phyloP scores from a whole-genome alignment of 30 jellyfish, hydroid and myxozoan species.

The Morbakka virulenta region DNA sequence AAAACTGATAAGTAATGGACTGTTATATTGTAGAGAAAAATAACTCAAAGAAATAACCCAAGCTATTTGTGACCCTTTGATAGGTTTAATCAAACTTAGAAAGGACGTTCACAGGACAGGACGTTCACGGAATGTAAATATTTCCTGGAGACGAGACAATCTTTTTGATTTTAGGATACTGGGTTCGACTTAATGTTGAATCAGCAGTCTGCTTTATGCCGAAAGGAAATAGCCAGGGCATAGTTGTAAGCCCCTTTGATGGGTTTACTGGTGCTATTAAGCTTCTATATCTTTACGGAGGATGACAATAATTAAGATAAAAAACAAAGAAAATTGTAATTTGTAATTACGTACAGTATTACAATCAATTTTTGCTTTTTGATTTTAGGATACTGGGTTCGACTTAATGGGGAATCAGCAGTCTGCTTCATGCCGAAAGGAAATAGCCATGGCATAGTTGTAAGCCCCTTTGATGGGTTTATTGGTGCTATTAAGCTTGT shows the following conservation, averaged over 20 bases:
- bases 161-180: conserved; percentile 51
- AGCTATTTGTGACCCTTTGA: too few relatives aligned
- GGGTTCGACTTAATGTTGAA: conserved; percentile 54
- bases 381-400: conserved; percentile 69
- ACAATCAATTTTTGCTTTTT: too few relatives aligned
- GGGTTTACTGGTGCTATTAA: conserved; percentile 66
- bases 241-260: conserved; percentile 41
- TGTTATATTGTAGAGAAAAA: too few relatives aligned
- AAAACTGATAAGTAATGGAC: too few relatives aligned
- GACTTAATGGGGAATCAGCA: conserved; percentile 40
- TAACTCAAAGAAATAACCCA: too few relatives aligned
- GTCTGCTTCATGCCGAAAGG: conserved; percentile 44
- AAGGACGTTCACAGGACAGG: too few relatives aligned
- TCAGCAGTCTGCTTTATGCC: conserved; percentile 49
- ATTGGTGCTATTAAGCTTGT: conserved; percentile 60
- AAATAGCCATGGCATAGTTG: conserved; percentile 52
- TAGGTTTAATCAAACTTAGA: too few relatives aligned
- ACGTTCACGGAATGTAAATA: too few relatives aligned
- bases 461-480: conserved; percentile 59
- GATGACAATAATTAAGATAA: too few relatives aligned
- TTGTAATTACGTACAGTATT: too few relatives aligned
- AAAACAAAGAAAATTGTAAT: too few relatives aligned
- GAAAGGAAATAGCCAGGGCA: conserved; percentile 50
- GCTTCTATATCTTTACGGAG: conserved; percentile 50
- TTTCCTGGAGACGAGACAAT: too few relatives aligned